phyloP scores from a whole-genome alignment of 1,140 invertebrate genomes.

The Drosophila ironensis region DNA sequence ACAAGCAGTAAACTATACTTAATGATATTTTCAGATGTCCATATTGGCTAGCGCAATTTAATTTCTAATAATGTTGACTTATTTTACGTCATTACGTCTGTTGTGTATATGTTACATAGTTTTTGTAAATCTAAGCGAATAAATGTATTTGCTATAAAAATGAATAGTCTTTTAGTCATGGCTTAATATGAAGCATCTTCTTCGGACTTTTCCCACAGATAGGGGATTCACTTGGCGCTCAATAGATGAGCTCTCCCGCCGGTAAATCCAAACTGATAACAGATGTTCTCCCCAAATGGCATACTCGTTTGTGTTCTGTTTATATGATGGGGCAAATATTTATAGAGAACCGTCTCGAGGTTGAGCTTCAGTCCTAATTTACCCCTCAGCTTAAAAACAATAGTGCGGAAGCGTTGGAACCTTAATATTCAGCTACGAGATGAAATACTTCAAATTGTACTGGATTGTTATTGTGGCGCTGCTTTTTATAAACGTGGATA shows the following conservation, averaged over 20 bases:
- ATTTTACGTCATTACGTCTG: neutral
- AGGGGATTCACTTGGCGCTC: constrained; percentile 42
- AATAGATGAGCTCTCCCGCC: constrained; percentile 4
- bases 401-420: too few species aligned
- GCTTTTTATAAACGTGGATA: constrained; percentile 15
- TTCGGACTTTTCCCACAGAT: neutral
- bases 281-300: constrained; percentile 1
- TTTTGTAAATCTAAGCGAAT: neutral
- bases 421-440: constrained; percentile 1
- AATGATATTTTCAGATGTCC: neutral
- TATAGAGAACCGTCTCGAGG: constrained; percentile 5
- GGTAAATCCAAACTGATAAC: constrained; percentile 41
- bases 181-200: too few species aligned
- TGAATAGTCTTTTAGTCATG: neutral
- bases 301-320: neutral
- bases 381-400: neutral
- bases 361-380: constrained; percentile 2
- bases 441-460: constrained; percentile 53
- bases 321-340: constrained; percentile 8
- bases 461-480: constrained; percentile 33
- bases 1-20: neutral
- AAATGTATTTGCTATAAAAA: neutral
- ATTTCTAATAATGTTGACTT: neutral
- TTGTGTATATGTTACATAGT: neutral
- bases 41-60: neutral